Evolutionary conservation across 2,888 invertebrate species (phyloP).

Genomic region (Tenthredo livida): DNA sequence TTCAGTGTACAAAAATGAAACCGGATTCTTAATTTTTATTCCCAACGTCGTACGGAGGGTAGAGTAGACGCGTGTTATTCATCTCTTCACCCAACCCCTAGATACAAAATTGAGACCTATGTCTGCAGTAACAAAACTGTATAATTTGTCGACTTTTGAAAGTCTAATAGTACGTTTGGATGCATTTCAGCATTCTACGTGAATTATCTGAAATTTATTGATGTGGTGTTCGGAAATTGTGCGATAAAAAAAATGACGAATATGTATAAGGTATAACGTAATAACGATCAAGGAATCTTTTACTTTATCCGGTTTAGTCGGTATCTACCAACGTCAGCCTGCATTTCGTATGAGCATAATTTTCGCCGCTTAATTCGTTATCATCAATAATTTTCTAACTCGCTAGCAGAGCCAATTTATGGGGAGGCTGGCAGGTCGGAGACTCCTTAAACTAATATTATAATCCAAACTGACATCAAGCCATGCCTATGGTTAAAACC

Average conservation of each 20-base stretch:
- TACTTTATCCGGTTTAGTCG: neutral
- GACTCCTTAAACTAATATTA: slow-evolving; percentile 55
- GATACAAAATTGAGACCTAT: neutral
- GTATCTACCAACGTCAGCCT: slow-evolving; percentile 13
- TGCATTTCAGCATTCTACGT: neutral
- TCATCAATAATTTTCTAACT: slow-evolving; percentile 53
- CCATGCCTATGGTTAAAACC: slow-evolving; percentile 53
- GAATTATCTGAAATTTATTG: neutral
- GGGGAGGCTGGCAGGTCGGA: slow-evolving; percentile 49
- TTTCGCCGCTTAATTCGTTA: slow-evolving; percentile 39
- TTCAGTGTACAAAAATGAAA: neutral
- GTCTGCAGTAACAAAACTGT: neutral
- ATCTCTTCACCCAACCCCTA: neutral
- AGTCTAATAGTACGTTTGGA: neutral
- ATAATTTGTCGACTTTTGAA: neutral
- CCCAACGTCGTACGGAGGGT: slow-evolving; percentile 17
- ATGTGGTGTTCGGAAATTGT: neutral
- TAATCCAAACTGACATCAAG: slow-evolving; percentile 56
- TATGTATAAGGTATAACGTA: neutral
- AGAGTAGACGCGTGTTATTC: neutral
- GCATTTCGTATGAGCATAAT: slow-evolving; percentile 39
- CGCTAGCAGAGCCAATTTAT: slow-evolving; percentile 52
- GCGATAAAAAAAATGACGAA: neutral
- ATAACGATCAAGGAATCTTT: neutral
- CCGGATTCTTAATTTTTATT: slow-evolving; percentile 1